A percentile compares a stretch with the other conserved stretches of the same genome.
These are phyloP conservation scores for Muntiacus muntjak DNA, from an alignment of 2,113 vertebrate genomes.

Conservation along the genomic window DNA sequence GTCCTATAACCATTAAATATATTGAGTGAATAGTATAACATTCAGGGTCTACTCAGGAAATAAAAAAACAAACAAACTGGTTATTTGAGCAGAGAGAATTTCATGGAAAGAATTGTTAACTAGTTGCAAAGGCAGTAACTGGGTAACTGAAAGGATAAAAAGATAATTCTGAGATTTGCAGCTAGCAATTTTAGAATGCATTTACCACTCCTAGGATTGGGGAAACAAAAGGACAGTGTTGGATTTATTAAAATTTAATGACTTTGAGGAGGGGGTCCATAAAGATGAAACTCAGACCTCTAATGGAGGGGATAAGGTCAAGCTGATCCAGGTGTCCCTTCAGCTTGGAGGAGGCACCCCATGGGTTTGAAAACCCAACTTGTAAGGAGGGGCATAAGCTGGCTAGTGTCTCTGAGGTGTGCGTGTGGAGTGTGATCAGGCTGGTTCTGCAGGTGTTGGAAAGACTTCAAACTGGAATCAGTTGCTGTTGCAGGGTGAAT, in stretches of 20 bases:
- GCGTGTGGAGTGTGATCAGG: neutral
- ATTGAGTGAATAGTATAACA: neutral
- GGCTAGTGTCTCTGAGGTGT: neutral
- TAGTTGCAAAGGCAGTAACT: neutral
- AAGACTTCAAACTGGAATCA: neutral
- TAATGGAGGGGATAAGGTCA: neutral
- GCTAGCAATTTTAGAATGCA: neutral
- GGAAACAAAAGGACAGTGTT: neutral
- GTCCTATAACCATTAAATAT: neutral
- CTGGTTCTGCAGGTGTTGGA: neutral
- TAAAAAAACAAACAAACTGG: neutral
- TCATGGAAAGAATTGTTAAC: neutral
- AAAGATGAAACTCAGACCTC: neutral
- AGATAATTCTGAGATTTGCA: neutral
- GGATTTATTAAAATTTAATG: neutral
- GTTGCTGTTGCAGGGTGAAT: neutral
- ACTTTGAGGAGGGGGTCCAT: neutral
- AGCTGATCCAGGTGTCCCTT: neutral
- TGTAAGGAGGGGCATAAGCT: neutral
- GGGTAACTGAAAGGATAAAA: neutral
- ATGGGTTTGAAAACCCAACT: neutral
- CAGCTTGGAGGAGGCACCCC: neutral
- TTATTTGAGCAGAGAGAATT: neutral
- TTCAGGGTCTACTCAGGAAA: neutral
- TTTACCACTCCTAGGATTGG: neutral